phyloP scores from a whole-genome alignment of 2,113 vertebrate species.

The Ictalurus punctatus region DNA sequence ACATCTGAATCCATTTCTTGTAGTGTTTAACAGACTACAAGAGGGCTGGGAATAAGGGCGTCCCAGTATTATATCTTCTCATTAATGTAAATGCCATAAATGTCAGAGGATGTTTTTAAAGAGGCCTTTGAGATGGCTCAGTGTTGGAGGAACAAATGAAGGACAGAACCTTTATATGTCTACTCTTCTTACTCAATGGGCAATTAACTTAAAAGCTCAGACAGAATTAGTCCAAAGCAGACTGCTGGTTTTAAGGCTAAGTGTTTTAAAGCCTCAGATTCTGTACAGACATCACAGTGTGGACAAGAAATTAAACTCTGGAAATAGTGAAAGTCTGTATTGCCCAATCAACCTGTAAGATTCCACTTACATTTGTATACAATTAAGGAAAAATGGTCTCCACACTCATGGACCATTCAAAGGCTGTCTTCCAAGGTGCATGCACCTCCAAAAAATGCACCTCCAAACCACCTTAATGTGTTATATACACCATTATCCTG shows the following conservation, averaged over 20 bases:
- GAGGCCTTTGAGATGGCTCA: slow-evolving; percentile 45
- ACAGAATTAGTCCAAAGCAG: slow-evolving; percentile 55
- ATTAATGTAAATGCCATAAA: slow-evolving; percentile 65
- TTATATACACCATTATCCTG: not conserved
- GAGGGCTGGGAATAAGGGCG: slow-evolving; percentile 53
- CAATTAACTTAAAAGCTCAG: slow-evolving; percentile 57
- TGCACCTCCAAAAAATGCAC: too few relatives aligned
- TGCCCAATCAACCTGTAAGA: too few relatives aligned
- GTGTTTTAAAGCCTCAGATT: slow-evolving; percentile 47
- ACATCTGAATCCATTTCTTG: slow-evolving; percentile 48
- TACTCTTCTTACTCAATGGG: slow-evolving; percentile 36
- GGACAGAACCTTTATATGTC: slow-evolving; percentile 42
- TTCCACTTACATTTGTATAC: too few relatives aligned
- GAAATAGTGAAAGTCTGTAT: not conserved
- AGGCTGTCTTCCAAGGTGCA: too few relatives aligned
- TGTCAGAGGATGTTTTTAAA: slow-evolving; percentile 53
- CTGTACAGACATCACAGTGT: not conserved
- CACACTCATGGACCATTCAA: too few relatives aligned
- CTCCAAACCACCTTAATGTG: not conserved
- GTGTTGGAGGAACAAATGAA: slow-evolving; percentile 31
- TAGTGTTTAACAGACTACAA: slow-evolving; percentile 32
- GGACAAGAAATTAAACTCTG: not conserved
- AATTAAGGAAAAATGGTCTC: too few relatives aligned
- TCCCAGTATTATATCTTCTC: slow-evolving; percentile 58
- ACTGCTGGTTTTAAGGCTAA: slow-evolving; percentile 50